Evolutionary conservation across 2,888 invertebrate genomes (phyloP).

Genomic region (Scotopteryx bipunctaria): DNA sequence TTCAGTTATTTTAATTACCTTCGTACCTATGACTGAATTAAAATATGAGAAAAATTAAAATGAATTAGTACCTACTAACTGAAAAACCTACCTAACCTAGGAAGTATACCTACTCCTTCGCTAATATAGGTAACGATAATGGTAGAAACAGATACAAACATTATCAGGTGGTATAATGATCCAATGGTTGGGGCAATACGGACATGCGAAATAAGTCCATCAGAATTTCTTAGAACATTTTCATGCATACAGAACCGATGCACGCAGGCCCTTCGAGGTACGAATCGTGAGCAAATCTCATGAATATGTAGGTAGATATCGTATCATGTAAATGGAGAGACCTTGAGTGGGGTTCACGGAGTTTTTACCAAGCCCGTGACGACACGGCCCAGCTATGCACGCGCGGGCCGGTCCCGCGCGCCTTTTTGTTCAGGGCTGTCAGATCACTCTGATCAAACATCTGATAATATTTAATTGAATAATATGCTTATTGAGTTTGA

Average conservation of each 20-base stretch:
- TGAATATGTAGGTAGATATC: conserved; percentile 54
- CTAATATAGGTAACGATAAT: too few species aligned
- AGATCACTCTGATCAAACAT: not conserved
- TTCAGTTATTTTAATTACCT: too few species aligned
- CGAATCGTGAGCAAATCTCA: conserved; percentile 50
- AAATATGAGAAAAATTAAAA: too few species aligned
- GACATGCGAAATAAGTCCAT: too few species aligned
- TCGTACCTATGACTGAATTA: too few species aligned
- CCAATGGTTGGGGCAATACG: too few species aligned
- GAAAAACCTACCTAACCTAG: too few species aligned
- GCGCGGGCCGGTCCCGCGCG: conserved; percentile 48
- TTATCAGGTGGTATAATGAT: too few species aligned
- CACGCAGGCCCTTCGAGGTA: conserved; percentile 35
- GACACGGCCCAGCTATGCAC: conserved; percentile 75
- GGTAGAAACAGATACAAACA: not conserved
- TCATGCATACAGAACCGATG: conserved; percentile 1
- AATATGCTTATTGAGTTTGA: not conserved
- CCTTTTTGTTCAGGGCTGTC: conserved; percentile 31
- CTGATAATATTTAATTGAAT: not conserved
- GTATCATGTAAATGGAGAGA: conserved; percentile 63
- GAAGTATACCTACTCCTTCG: too few species aligned
- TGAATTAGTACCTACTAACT: too few species aligned
- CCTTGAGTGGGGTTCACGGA: conserved; percentile 74
- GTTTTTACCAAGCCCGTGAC: conserved; percentile 74
- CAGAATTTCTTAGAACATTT: not conserved